Conservation (phyloP, 2,113 vertebrate genomes). For the Pelusios castaneus region DNA sequence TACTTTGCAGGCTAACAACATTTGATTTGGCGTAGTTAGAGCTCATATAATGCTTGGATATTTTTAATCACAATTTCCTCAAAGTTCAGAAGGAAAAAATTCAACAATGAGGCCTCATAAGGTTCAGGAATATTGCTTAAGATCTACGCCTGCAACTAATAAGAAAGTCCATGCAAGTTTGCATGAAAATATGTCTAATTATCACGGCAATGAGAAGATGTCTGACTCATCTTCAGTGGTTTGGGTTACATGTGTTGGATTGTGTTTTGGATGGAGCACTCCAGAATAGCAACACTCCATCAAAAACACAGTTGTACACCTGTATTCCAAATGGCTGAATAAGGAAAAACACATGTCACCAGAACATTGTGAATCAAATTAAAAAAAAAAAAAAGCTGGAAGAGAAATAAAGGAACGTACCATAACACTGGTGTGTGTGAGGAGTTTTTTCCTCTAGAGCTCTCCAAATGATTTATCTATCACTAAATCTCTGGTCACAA, state of each 20-base stretch:
- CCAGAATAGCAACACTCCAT: conserved; percentile 84
- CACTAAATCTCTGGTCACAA: conserved; percentile 75
- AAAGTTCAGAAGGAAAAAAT: neutral
- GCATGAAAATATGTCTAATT: conserved; percentile 60
- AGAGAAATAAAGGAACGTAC: conserved; percentile 74
- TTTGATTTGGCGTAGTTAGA: conserved; percentile 31
- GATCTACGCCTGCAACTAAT: conserved; percentile 59
- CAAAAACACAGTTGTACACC: conserved; percentile 84
- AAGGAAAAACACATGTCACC: conserved; percentile 84
- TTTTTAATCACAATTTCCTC: conserved; percentile 40
- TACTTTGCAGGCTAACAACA: conserved; percentile 11
- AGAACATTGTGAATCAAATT: conserved; percentile 73
- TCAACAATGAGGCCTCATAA: conserved; percentile 52
- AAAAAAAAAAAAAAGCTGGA: conserved; percentile 66
- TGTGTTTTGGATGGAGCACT: conserved; percentile 81
- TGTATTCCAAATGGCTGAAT: conserved; percentile 84
- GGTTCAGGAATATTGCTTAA: conserved; percentile 44
- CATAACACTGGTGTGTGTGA: conserved; percentile 59
- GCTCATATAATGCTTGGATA: neutral
- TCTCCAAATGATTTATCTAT: conserved; percentile 77
- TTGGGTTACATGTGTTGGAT: conserved; percentile 80
- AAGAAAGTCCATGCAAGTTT: conserved; percentile 26
- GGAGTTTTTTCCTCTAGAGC: conserved; percentile 65
- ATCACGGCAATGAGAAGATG: conserved; percentile 56
- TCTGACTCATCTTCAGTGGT: conserved; percentile 77